phyloP scores from a whole-genome alignment of 2,888 invertebrate species.

The Agrilus biguttatus region DNA sequence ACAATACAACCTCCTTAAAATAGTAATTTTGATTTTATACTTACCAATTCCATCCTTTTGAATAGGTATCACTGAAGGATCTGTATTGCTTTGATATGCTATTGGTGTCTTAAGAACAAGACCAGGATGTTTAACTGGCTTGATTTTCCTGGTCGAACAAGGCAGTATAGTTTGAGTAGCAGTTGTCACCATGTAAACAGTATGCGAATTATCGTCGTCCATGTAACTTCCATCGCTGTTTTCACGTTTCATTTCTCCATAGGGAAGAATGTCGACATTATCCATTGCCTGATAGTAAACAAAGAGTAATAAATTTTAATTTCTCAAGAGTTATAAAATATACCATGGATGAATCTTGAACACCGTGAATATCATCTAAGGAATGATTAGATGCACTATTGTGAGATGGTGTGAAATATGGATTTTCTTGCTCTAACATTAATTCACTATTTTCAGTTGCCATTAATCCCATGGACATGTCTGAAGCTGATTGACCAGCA shows the following conservation, averaged over 20 bases:
- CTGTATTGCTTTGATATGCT: constrained; percentile 64
- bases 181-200: constrained; percentile 35
- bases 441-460: constrained; percentile 25
- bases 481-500: constrained; percentile 34
- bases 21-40: not conserved
- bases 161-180: constrained; percentile 38
- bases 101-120: constrained; percentile 63
- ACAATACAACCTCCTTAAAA: too few relatives aligned
- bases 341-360: constrained; percentile 37
- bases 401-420: constrained; percentile 31
- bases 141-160: constrained; percentile 46
- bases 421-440: constrained; percentile 30
- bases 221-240: constrained; percentile 33
- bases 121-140: constrained; percentile 59
- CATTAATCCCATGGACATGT: constrained; percentile 33
- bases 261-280: constrained; percentile 29
- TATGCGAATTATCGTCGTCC: constrained; percentile 32
- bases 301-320: constrained; percentile 1
- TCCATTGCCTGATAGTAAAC: constrained; percentile 25
- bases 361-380: constrained; percentile 37
- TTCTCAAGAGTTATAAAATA: constrained; percentile 1
- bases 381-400: constrained; percentile 32
- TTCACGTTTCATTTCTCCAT: constrained; percentile 28
- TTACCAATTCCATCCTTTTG: constrained; percentile 82
- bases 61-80: constrained; percentile 75